phyloP scores from a whole-genome alignment of 2,113 vertebrate genomes.

The Muscicapa adusta region DNA sequence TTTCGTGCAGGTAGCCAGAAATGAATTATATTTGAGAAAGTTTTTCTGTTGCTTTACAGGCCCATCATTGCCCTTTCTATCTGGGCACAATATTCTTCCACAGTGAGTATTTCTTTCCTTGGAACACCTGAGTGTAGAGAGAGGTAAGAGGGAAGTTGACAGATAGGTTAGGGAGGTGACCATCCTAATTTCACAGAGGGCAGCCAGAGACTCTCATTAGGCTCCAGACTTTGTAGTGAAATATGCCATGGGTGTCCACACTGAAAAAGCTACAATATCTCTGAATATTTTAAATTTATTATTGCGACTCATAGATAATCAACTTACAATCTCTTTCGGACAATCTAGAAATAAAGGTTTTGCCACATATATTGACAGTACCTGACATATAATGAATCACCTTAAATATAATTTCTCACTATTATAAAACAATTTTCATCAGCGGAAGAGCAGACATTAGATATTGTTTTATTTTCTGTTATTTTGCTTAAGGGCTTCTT shows the following conservation, averaged over 20 bases:
- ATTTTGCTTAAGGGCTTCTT: not conserved
- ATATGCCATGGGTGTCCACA: not conserved
- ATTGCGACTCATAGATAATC: not conserved
- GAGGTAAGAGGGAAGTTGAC: not conserved
- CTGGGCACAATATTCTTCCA: not conserved
- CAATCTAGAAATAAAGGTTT: not conserved
- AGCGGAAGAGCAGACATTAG: not conserved
- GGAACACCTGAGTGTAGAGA: not conserved
- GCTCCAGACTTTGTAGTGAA: not conserved
- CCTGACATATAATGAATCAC: not conserved
- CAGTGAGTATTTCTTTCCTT: not conserved
- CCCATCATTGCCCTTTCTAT: not conserved
- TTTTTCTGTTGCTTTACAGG: not conserved
- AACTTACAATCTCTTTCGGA: not conserved
- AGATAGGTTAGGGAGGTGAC: not conserved
- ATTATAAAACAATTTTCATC: not conserved
- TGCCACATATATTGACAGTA: not conserved
- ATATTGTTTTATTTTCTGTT: not conserved
- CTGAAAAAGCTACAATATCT: not conserved
- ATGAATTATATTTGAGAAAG: fast-evolving
- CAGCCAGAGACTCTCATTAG: not conserved
- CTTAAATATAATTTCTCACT: not conserved
- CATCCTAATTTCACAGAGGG: not conserved
- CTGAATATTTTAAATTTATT: not conserved
- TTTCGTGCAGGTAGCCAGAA: not conserved